Evolutionary conservation across 2,797 vertebrate genomes (phyloP), one percentile per base, ranked within the genome.

Genomic region (Rhabdomys pumilio): DNA sequence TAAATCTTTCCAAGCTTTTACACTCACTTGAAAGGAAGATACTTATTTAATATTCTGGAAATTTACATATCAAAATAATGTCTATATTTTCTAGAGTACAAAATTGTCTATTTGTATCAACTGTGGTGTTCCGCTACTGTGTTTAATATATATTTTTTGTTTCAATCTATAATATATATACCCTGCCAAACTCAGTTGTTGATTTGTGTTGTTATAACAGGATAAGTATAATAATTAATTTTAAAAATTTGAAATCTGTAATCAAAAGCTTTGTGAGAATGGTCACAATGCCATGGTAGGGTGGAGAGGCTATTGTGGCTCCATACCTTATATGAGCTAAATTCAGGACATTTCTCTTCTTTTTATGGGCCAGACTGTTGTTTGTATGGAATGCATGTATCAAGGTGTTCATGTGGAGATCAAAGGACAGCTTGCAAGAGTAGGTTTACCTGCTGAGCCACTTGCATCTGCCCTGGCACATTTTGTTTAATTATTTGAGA

Each of bases 31-130:
- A 41, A 47, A 83, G 4, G 9, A 69, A n/a, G 6, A 38, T 44
- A 63, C 34, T 9, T 59, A 34, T 19, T 79, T 88, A 81, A 77
- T 44, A 93, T 84, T 3, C 19, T 88, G 14, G 20, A 2, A 26
- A 84, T 81, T 63, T 6, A 63, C 82, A 90, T 26, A 69, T 57
- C 53, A 75, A 93, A 93, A 80, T 79, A 77, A 14, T 61, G 86
- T 3, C 24, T 94, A 77, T 57, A 59, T 13, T 81, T 44, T 41
- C 63, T 80, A 73, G 9, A 79, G 15, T 44, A 63, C 6, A 75
- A 34, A 44, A 67, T n/a, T 77, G 13, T 13, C 13, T 92, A 11
- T 34, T 73, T 8, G 41, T 5, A 59, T 6, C 10, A 91, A 26
- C 11, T 72, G 0, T 1, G 31, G 11, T 69, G 5, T 22, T 19